phyloP scores from a whole-genome alignment of 2,888 invertebrate genomes.

The Scaptomyza polygonia region DNA sequence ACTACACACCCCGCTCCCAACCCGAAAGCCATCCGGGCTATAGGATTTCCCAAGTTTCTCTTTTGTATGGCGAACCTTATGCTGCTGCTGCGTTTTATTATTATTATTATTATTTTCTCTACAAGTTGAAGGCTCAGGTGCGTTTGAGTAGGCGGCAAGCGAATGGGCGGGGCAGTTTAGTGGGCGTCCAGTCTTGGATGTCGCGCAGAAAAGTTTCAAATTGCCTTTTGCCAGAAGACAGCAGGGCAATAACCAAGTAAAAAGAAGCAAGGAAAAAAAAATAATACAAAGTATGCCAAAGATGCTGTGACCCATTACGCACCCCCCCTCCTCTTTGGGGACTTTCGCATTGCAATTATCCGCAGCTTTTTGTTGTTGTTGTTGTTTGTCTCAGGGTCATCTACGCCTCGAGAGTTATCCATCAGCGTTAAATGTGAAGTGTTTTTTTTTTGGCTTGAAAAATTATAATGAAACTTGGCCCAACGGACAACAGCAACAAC shows the following conservation, averaged over 20 bases:
- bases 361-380: constrained; percentile 19
- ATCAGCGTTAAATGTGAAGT: constrained; percentile 43
- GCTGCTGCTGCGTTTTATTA: constrained; percentile 35
- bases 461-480: constrained; percentile 54
- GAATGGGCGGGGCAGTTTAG: too few relatives aligned
- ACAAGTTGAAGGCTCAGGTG: constrained; percentile 53
- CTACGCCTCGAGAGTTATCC: constrained; percentile 60
- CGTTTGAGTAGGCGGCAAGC: background rate
- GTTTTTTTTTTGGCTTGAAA: constrained; percentile 32
- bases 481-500: constrained; percentile 1
- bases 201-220: constrained; percentile 58
- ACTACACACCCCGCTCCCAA: too few relatives aligned
- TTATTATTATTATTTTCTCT: constrained; percentile 42
- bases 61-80: background rate
- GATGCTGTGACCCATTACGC: constrained; percentile 3
- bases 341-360: constrained; percentile 71
- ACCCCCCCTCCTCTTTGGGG: constrained; percentile 1
- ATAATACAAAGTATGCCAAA: constrained; percentile 19
- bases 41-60: background rate
- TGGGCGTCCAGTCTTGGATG: constrained; percentile 1
- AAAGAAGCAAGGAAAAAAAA: background rate
- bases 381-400: constrained; percentile 25
- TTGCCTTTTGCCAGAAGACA: constrained; percentile 42
- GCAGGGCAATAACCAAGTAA: constrained; percentile 44
- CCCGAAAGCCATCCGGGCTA: too few relatives aligned